Base-by-base conservation (phyloP, 2,888 invertebrate species). In the Caenorhabditis sp. region DNA sequence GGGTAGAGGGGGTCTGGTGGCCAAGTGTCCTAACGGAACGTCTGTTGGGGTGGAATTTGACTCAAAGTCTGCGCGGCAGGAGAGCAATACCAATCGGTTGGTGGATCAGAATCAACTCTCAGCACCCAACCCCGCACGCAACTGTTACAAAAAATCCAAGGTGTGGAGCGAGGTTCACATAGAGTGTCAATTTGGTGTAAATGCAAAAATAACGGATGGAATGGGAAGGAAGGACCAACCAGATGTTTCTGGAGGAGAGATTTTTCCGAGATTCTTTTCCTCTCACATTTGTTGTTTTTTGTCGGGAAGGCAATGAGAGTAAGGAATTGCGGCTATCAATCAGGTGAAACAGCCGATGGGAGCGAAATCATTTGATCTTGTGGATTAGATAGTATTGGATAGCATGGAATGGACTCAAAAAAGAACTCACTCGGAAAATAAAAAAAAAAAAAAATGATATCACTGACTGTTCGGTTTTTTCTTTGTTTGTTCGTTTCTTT, bases 241-340 rank as follows among this genome's bases (percentile, higher is more conserved):
- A n/a, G n/a, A n/a, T n/a, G n/a, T n/a, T n/a, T n/a, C n/a, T n/a
- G n/a, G n/a, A n/a, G n/a, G n/a, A n/a, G n/a, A n/a, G n/a, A n/a
- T n/a, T n/a, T n/a, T n/a, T 55, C 35, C 40, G 40, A 15, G 5
- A 3, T 13, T n/a, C 40, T 61, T n/a, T 26, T 35, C 20, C 24
- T 61, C 35, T 67, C 67, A 60, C 67, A 74, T 74, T 74, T 67
- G 76, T 76, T 76, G 51, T 76, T 76, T 67, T 74, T 74, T 67
- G 65, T 37, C 58, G 65, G 56, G 6, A 11, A 37, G 28, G 40
- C 67, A 65, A 9, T n/a, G n/a, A n/a, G n/a, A n/a, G n/a, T n/a
- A 47, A 9, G 13, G 70, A 37, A 13, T 50, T 55, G 22, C 51
- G 20, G 65, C 65, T 67, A 74, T 67, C 58, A 74, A 74, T 74